phyloP scores from a whole-genome alignment of 1,140 invertebrate genomes.

The Himalopsyche phryganea region DNA sequence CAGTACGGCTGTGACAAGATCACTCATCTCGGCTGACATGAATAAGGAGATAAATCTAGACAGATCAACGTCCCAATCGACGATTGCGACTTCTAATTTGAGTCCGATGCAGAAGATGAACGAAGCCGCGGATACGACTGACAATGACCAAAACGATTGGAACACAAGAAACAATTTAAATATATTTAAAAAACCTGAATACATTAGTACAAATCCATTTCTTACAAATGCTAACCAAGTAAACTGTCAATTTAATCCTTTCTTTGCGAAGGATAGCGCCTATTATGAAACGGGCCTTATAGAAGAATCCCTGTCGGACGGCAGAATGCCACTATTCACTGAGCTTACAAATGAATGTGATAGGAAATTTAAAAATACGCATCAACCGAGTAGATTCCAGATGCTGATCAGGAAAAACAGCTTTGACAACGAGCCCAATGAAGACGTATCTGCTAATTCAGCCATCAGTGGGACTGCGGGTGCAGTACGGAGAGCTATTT shows the following conservation, averaged over 20 bases:
- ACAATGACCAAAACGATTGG: slow-evolving; percentile 29
- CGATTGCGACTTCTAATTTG: background rate
- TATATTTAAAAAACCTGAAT: slow-evolving; percentile 31
- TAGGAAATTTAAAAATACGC: slow-evolving; percentile 15
- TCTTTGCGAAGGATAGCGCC: slow-evolving; percentile 14
- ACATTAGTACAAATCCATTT: slow-evolving; percentile 33
- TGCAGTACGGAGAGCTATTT: slow-evolving; percentile 57
- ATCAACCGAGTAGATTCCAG: slow-evolving; percentile 10
- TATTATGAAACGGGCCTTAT: slow-evolving; percentile 5
- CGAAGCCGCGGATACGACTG: slow-evolving; percentile 13
- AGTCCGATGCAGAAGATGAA: slow-evolving; percentile 21
- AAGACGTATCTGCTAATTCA: slow-evolving; percentile 4
- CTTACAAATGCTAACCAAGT: slow-evolving; percentile 24
- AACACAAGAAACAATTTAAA: slow-evolving; percentile 29
- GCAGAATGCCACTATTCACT: slow-evolving; percentile 6
- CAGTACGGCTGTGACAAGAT: slow-evolving; percentile 20
- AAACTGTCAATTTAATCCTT: slow-evolving; percentile 32
- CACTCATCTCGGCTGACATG: slow-evolving; percentile 17
- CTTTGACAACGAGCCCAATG: slow-evolving; percentile 25
- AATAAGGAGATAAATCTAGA: slow-evolving; percentile 18
- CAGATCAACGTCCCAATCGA: background rate
- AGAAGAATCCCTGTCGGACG: slow-evolving; percentile 1
- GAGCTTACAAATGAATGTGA: slow-evolving; percentile 26
- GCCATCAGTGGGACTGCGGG: background rate
- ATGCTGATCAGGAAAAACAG: slow-evolving; percentile 19